phyloP scores from a whole-genome alignment of 2,797 vertebrate genomes.

The Ctenochaetus hawaiiensis region DNA sequence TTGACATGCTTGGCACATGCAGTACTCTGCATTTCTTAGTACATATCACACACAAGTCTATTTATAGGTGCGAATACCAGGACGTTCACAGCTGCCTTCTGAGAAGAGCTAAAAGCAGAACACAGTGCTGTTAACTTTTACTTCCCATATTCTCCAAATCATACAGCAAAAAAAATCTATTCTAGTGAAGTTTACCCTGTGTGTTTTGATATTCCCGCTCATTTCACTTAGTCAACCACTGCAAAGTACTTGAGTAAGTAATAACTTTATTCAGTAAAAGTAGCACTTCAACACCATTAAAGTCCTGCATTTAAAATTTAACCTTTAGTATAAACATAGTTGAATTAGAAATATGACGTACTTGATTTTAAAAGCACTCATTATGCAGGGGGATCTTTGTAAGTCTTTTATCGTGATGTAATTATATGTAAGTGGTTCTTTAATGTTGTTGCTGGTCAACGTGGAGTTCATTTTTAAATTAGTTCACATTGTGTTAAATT shows the following conservation, averaged over 20 bases:
- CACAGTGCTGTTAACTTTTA: conserved; percentile 16
- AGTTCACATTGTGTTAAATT: no score
- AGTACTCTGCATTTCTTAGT: not conserved
- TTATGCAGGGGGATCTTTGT: not conserved
- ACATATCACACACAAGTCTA: conserved; percentile 46
- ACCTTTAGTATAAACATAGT: no score
- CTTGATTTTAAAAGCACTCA: not conserved
- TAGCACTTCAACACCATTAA: not conserved
- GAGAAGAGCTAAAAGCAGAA: conserved; percentile 67
- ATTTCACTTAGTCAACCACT: no score
- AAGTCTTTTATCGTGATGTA: not conserved
- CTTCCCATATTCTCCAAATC: conserved; percentile 20
- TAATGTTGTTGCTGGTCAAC: not conserved
- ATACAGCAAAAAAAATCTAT: no score
- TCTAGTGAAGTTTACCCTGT: not conserved
- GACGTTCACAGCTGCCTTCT: conserved; percentile 58
- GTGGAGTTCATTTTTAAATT: not conserved
- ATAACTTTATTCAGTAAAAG: not conserved
- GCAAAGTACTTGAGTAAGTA: no score
- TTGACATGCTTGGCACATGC: not conserved
- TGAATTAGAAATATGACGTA: not conserved
- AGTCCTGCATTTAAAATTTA: no score
- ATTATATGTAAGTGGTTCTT: not conserved
- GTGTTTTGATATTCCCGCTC: not conserved
- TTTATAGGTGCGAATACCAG: conserved; percentile 39